Base-by-base conservation (phyloP, 2,888 invertebrate species). In the Tetragnatha montana region DNA sequence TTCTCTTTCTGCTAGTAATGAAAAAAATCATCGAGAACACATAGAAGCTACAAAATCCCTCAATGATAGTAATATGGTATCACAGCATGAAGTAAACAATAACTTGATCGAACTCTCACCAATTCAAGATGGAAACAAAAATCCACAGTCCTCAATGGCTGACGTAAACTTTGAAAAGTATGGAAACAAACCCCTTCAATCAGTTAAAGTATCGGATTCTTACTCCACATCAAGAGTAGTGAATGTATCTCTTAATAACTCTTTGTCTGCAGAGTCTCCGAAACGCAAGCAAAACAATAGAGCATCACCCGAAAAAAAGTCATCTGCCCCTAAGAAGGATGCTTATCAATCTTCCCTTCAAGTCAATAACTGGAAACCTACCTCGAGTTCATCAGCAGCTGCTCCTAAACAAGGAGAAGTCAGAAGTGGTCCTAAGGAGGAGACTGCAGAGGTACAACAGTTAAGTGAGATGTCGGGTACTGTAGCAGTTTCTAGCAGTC, bases 11-110 rank as follows among this genome's bases (percentile, higher is more conserved):
- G 76, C 84, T 89, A 74, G 70, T 81, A 69, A 84, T 78, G 89
- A 89, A 81, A 81, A 89, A 89, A 86, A 19, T 85, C 85, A 89
- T 76, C 81, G 89, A 89, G 85, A 89, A 89, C 85, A 85, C 89
- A 19, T 89, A 89, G 89, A 75, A 70, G 76, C 68, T 71, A 71
- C 89, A 86, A 89, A 89, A 89, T 89, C 89, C 89, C 89, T 89
- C 89, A 89, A 85, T 85, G 85, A 89, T 85, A 70, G n/a, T 69
- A 88, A 88, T n/a, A 81, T 70, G 84, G 85, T 85, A 70, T 86
- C 81, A 12, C 69, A 85, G 71, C 51, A 35, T 22, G 89, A 89
- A 81, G 70, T 89, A 19, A 89, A 89, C 71, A 87, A 87, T 22
- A 89, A 84, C 60, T 70, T 51, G 3, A 82, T 73, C 73, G 19